These are phyloP conservation scores for Patiria pectinifera DNA, from an alignment of 53 echinoderm and acorn worm genomes.

Conservation along the genomic window DNA sequence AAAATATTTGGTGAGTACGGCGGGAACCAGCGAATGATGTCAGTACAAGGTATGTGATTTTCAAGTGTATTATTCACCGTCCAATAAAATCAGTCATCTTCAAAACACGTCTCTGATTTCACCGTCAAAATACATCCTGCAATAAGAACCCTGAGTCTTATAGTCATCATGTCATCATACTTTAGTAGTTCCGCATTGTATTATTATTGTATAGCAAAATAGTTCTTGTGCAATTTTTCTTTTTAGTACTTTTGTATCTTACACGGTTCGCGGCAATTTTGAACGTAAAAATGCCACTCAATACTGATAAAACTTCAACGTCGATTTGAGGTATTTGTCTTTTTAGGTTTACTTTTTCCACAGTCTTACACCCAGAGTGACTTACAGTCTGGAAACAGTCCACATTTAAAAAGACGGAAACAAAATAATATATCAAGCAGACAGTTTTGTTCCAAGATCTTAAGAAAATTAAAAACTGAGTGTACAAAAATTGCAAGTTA, in stretches of 20 bases:
- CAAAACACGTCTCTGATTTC: constrained; percentile 53
- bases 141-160: constrained; percentile 51
- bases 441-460: background rate
- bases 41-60: constrained; percentile 42
- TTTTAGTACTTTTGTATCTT: constrained; percentile 37
- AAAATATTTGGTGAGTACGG: background rate
- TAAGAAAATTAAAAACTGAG: background rate
- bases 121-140: constrained; percentile 43
- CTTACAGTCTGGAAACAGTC: background rate
- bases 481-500: background rate
- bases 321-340: constrained; percentile 41
- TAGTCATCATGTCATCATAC: constrained; percentile 32
- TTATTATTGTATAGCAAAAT: constrained; percentile 66
- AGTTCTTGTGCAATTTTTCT: constrained; percentile 51
- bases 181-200: constrained; percentile 51
- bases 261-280: constrained; percentile 54
- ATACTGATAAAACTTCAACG: constrained; percentile 49
- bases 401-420: background rate
- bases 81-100: constrained; percentile 16
- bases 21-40: constrained; percentile 61
- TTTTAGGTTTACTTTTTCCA: background rate
- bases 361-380: background rate
- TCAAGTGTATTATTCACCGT: constrained; percentile 46
- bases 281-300: constrained; percentile 62
- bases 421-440: background rate